Percentiles rank a stretch among this genome's conserved stretches.
phyloP scores from a whole-genome alignment of 1,140 invertebrate genomes.

The Lamellibrachia luymesi region DNA sequence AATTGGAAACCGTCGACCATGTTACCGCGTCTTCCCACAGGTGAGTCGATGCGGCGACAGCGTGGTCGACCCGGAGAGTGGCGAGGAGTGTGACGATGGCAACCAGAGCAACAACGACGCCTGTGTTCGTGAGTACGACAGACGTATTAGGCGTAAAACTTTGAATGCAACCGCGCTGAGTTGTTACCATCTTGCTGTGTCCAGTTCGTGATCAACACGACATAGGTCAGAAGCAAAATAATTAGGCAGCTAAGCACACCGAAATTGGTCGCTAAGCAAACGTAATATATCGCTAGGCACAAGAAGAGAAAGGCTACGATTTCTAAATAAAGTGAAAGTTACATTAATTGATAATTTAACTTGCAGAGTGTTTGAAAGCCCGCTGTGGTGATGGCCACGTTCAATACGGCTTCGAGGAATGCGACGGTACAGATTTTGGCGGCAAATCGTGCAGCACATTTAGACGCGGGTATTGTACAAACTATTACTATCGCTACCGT shows the following conservation, averaged over 20 bases:
- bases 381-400: slow-evolving; percentile 23
- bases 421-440: slow-evolving; percentile 28
- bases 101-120: slow-evolving; percentile 23
- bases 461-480: slow-evolving; percentile 14
- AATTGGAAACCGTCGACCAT: neutral
- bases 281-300: no score
- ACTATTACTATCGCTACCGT: neutral
- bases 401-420: slow-evolving; percentile 20
- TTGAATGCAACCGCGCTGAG: no score
- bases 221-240: no score
- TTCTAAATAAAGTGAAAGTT: neutral
- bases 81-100: slow-evolving; percentile 27
- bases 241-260: no score
- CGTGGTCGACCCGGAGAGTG: slow-evolving; percentile 19
- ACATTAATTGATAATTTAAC: neutral
- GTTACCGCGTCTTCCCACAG: neutral
- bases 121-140: slow-evolving; percentile 6
- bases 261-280: no score
- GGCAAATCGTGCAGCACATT: slow-evolving; percentile 17
- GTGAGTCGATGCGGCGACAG: slow-evolving; percentile 25
- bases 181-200: no score
- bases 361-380: slow-evolving; percentile 18
- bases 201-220: no score
- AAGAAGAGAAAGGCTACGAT: neutral
- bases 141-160: neutral